Conservation (phyloP, 2,113 vertebrate species). For the Nettapus auritus region DNA sequence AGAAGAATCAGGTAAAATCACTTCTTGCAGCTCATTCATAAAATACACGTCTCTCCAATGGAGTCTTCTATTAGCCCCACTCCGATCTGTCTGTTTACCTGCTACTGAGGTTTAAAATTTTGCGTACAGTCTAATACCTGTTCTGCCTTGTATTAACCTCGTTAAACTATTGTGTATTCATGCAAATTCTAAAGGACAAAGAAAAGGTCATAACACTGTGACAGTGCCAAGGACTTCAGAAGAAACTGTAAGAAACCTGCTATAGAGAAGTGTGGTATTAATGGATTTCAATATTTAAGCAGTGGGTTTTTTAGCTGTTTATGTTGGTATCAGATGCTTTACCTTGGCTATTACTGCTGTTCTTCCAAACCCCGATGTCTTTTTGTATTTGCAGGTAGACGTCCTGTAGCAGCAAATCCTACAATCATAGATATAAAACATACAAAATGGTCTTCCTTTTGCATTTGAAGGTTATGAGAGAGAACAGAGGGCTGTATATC, state of each 20-base stretch:
- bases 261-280: background rate
- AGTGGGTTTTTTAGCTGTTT: background rate
- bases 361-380: background rate
- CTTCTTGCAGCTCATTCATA: conserved; percentile 1
- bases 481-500: background rate
- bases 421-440: background rate
- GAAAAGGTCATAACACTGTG: background rate
- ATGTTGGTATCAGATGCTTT: background rate
- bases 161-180: background rate
- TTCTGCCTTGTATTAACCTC: background rate
- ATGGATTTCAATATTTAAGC: background rate
- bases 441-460: background rate
- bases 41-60: background rate
- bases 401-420: background rate
- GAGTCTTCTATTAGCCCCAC: background rate
- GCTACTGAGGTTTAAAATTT: background rate
- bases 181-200: background rate
- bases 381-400: background rate
- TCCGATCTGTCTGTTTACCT: background rate
- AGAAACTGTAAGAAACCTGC: background rate
- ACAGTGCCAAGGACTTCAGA: background rate
- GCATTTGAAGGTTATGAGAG: background rate
- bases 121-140: background rate
- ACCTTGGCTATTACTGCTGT: background rate
- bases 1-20: conserved; percentile 87